These are phyloP conservation scores for Lutraria rhynchaena DNA, from an alignment of 1,140 invertebrate genomes.

Conservation along the genomic window DNA sequence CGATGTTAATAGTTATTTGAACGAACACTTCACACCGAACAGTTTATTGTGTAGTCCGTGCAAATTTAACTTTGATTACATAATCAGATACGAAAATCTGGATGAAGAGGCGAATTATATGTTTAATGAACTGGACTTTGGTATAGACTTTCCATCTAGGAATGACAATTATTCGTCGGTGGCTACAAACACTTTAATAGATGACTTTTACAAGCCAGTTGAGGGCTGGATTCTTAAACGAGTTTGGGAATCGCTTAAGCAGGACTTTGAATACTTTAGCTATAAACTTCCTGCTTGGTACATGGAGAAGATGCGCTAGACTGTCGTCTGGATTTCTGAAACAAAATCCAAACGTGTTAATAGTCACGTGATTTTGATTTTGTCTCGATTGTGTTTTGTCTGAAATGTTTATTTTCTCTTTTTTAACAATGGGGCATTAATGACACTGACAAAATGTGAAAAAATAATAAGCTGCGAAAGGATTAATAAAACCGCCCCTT, in stretches of 20 bases:
- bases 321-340: too few species aligned
- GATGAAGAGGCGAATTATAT: slow-evolving; percentile 18
- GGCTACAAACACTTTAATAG: background rate
- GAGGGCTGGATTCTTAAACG: background rate
- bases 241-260: slow-evolving; percentile 1
- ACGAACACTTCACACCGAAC: slow-evolving; percentile 37
- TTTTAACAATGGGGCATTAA: too few species aligned
- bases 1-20: slow-evolving; percentile 20
- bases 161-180: slow-evolving; percentile 43
- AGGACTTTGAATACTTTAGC: slow-evolving; percentile 17
- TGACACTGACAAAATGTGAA: too few species aligned
- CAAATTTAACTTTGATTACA: slow-evolving; percentile 29
- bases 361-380: too few species aligned
- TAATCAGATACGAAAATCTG: slow-evolving; percentile 34
- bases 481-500: too few species aligned
- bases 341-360: too few species aligned
- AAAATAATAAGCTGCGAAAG: too few species aligned
- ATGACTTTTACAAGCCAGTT: slow-evolving; percentile 3
- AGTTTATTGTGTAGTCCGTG: slow-evolving; percentile 28
- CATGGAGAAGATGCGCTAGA: background rate
- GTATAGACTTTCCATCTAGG: slow-evolving; percentile 21
- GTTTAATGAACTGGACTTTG: slow-evolving; percentile 28
- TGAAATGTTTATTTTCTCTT: too few species aligned
- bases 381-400: too few species aligned
- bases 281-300: slow-evolving; percentile 31